Evolutionary conservation across 2,888 invertebrate genomes (phyloP), one percentile per base, ranked within the genome.

Genomic region (Craniophora ligustri): DNA sequence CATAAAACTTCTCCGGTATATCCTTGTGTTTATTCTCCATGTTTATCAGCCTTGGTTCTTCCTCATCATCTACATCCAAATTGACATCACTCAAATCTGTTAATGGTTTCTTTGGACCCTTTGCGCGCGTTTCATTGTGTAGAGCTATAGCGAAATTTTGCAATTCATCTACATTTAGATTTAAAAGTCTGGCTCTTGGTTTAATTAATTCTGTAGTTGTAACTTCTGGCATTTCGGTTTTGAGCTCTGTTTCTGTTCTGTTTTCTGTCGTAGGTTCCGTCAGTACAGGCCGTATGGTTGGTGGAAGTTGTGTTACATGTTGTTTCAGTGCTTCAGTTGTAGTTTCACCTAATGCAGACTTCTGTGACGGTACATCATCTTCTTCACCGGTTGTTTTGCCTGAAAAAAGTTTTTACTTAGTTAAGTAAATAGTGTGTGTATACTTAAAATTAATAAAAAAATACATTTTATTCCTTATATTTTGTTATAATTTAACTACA

Each of bases 11-110:
- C 59, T 92, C 90, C n/a, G 87, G 70, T 13, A 91, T 84, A 3
- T 83, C 82, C 32, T 82, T 81, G 42, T 72, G 75, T 46, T 84
- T 84, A n/a, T 72, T 61, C 0, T 82, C 82, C 16, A 64, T 45
- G 0, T 63, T 36, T 11, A 77, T 57, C 28, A 82, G 55, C 48
- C 79, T 81, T 0, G 82, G 69, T 2, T 78, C 73, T 10, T 90
- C 91, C 1, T 90, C 89, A 10, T 95, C 96, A 42, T 96, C 95
- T 57, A 94, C 88, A 30, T 96, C 96, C 93, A 97, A 95, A 73
- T 95, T 96, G 14, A 97, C 96, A 83, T 97, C 96, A 81, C 97
- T 97, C n/a, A 97, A 89, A 84, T 97, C 97, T 28, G 92, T 85
- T 31, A 92, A 64, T 42, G 68, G 71, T 67, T 89, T 92, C 61